Conservation (phyloP, 2,888 invertebrate species). For the Allacma fusca region DNA sequence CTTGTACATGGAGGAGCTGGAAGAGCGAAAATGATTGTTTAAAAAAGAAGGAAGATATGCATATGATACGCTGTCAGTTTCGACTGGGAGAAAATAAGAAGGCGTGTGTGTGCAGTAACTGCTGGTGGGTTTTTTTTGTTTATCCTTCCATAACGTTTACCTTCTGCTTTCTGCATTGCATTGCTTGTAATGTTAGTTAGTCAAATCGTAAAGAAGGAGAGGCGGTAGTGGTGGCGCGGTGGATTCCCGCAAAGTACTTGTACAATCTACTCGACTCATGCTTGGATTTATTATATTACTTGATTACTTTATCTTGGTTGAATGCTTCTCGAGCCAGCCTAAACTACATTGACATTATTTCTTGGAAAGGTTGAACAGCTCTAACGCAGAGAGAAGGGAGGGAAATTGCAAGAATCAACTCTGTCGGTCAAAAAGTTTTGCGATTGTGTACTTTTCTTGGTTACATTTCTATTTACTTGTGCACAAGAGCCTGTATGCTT, state of each 20-base stretch:
- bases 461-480: background rate
- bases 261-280: background rate
- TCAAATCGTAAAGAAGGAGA: too few relatives aligned
- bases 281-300: slow-evolving; percentile 20
- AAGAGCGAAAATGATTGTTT: too few relatives aligned
- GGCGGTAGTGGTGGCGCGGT: background rate
- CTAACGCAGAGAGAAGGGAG: background rate
- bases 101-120: too few relatives aligned
- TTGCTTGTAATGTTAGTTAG: too few relatives aligned
- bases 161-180: too few relatives aligned
- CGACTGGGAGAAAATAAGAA: too few relatives aligned
- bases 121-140: too few relatives aligned
- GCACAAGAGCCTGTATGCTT: background rate
- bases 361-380: background rate
- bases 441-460: background rate
- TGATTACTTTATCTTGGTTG: slow-evolving; percentile 29
- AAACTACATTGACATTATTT: slow-evolving; percentile 26
- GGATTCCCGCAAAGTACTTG: slow-evolving; percentile 2
- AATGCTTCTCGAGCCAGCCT: slow-evolving; percentile 19
- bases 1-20: too few relatives aligned
- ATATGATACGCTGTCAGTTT: too few relatives aligned
- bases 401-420: background rate
- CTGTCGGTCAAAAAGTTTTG: background rate
- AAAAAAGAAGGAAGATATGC: too few relatives aligned
- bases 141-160: too few relatives aligned